phyloP scores from a whole-genome alignment of 2,888 invertebrate genomes.

The Dasysyrphus albostriatus region DNA sequence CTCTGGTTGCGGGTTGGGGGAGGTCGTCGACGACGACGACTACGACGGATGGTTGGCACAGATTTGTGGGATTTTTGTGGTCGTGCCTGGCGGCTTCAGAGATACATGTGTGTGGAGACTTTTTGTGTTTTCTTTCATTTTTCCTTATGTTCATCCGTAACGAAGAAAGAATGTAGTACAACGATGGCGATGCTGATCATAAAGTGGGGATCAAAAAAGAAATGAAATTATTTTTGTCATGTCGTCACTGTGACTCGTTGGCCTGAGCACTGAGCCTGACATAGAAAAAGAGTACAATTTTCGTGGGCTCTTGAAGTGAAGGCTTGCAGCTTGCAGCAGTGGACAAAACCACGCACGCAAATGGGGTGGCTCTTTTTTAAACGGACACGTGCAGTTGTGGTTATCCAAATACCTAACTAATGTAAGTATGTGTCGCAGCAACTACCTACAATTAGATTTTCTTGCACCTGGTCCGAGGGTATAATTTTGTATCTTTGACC shows the following conservation, averaged over 20 bases:
- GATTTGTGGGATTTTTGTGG: conserved; percentile 76
- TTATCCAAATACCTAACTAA: conserved; percentile 6
- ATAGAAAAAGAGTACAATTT: conserved; percentile 48
- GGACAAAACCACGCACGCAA: conserved; percentile 38
- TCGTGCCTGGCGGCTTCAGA: conserved; percentile 43
- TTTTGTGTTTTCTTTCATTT: conserved; percentile 45
- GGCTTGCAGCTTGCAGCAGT: conserved; percentile 1
- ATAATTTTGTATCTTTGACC: conserved; percentile 67
- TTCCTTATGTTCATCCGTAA: conserved; percentile 73
- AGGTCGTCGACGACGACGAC: conserved; percentile 5
- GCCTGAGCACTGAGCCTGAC: conserved; percentile 35
- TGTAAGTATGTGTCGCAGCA: neutral
- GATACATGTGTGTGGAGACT: conserved; percentile 27
- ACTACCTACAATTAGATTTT: conserved; percentile 16
- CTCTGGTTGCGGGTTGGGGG: conserved; percentile 26
- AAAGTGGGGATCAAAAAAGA: conserved; percentile 52
- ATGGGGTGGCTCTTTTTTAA: conserved; percentile 47
- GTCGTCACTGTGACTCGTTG: conserved; percentile 66
- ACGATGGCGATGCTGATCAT: conserved; percentile 22
- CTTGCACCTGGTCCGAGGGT: conserved; percentile 63
- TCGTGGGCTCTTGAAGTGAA: conserved; percentile 8
- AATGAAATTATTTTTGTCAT: conserved; percentile 61
- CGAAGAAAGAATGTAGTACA: conserved; percentile 67
- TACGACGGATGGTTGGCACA: conserved; percentile 65
- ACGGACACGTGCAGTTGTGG: conserved; percentile 61